Conservation (phyloP, 1,140 invertebrate species). For the Drosophila subpulchrella region DNA sequence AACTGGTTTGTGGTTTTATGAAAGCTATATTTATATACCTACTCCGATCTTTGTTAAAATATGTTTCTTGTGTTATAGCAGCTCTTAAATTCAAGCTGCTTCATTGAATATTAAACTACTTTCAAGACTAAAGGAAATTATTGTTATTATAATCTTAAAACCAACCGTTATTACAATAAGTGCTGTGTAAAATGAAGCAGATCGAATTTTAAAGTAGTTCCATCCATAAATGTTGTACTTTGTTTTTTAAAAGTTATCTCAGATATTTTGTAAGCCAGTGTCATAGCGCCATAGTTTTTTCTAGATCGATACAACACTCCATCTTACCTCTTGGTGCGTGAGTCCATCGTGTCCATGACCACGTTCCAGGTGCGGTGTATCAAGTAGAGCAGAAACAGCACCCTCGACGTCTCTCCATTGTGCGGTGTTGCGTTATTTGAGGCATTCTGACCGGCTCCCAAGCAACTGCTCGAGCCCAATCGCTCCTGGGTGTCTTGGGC, state of each 20-base stretch:
- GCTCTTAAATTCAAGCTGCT: too few relatives aligned
- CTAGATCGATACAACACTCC: background rate
- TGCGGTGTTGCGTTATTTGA: constrained; percentile 44
- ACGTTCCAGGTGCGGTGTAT: constrained; percentile 90
- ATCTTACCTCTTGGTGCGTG: constrained; percentile 85
- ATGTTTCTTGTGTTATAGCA: too few relatives aligned
- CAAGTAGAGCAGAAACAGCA: constrained; percentile 88
- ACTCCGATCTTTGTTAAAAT: too few relatives aligned
- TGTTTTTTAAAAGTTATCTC: background rate
- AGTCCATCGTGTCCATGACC: constrained; percentile 87
- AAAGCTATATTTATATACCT: too few relatives aligned
- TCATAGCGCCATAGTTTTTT: background rate
- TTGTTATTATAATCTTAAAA: background rate
- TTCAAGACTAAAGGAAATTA: background rate
- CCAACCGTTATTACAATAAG: too few relatives aligned
- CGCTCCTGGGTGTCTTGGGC: constrained; percentile 2
- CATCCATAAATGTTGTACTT: background rate
- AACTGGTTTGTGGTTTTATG: too few relatives aligned
- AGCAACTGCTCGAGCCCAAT: constrained; percentile 59
- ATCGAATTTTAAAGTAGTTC: background rate
- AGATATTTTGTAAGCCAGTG: background rate
- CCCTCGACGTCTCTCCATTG: constrained; percentile 85
- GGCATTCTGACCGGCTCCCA: constrained; percentile 37
- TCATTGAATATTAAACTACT: too few relatives aligned
- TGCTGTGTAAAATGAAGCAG: too few relatives aligned